Conservation (phyloP, 1,140 invertebrate species). For the Drosophila lacertosa region DNA sequence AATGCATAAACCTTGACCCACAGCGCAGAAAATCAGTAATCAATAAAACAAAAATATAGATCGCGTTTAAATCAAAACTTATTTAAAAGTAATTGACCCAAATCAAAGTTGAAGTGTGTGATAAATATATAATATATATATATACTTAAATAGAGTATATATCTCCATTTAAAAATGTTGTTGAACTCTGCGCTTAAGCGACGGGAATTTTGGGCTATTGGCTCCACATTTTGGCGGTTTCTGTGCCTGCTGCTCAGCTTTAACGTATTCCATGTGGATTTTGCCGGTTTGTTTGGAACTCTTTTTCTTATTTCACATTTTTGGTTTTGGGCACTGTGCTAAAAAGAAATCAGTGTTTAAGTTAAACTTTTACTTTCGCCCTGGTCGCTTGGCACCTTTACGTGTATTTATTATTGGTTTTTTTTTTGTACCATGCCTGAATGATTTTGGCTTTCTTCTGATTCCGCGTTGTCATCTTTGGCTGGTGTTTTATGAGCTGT, state of each 20-base stretch:
- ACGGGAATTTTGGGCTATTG: slow-evolving; percentile 15
- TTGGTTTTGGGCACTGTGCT: slow-evolving; percentile 29
- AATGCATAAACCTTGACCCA: slow-evolving; percentile 47
- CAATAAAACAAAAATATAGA: background rate
- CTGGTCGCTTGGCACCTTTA: slow-evolving; percentile 53
- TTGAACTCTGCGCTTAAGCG: slow-evolving; percentile 22
- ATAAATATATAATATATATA: background rate
- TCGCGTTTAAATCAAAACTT: background rate
- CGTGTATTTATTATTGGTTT: slow-evolving; percentile 2
- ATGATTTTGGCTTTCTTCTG: slow-evolving; percentile 62
- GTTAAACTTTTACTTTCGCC: slow-evolving; percentile 77
- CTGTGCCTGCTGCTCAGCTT: slow-evolving; percentile 47
- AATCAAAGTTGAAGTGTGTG: background rate
- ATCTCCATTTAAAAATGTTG: slow-evolving; percentile 36
- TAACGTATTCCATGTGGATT: slow-evolving; percentile 52
- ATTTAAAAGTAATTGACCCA: slow-evolving; percentile 29
- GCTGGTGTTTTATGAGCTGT: slow-evolving; percentile 11
- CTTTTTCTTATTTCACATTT: background rate
- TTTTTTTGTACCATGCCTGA: slow-evolving; percentile 48
- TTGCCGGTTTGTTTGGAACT: slow-evolving; percentile 67
- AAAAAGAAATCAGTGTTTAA: slow-evolving; percentile 61
- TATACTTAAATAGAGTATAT: too few species aligned
- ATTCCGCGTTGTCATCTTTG: slow-evolving; percentile 41
- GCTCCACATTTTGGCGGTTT: slow-evolving; percentile 3
- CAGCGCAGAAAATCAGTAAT: slow-evolving; percentile 8